Base-by-base conservation (phyloP, 1,140 invertebrate genomes). In the Drosophila malerkotliana region DNA sequence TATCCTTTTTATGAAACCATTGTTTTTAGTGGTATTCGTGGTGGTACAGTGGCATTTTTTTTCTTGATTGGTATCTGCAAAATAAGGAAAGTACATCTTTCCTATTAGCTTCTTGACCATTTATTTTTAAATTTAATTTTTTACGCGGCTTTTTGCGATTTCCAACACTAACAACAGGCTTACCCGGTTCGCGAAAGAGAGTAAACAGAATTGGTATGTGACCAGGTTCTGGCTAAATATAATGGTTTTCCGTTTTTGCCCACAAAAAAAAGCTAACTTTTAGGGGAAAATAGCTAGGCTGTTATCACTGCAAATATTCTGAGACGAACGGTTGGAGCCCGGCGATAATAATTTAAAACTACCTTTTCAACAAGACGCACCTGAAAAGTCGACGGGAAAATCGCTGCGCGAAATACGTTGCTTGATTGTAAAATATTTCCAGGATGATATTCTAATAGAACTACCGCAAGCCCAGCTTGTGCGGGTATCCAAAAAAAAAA, bases 401-500 rank as follows among this genome's bases (percentile, higher is more conserved):
- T 9, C 44, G 18, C 44, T 47, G 41, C 41, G 14, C 7, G 8
- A 44, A 44, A 44, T 47, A 47, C 15, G 41, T 47, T 21, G 15
- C 3, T 24, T 47, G 1, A 4, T 47, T 4, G 7, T 10, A 47
- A 5, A 47, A 24, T 21, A 47, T 24, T 9, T 21, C 1, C 5
- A 44, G 14, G 4, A 47, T 21, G 44, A 18, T 24, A 21, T 47
- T 24, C 24, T 9, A 21, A 47, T 21, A 10, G 2, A 10, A 12
- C 2, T 47, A 12, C 3, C 9, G 15, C 18, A 47, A 21, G 15
- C 44, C 18, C 44, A 47, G 44, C 44, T 47, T 47, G 44, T 21
- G 44, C 28, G 63, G 34, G 48, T 66, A 8, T 12, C 26, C 24
- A 24, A 44, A 44, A 44, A 10, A 10, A 44, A 41, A 8, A 44